Evolutionary conservation across 1,140 invertebrate species (phyloP).

Genomic region (Portunus trituberculatus): DNA sequence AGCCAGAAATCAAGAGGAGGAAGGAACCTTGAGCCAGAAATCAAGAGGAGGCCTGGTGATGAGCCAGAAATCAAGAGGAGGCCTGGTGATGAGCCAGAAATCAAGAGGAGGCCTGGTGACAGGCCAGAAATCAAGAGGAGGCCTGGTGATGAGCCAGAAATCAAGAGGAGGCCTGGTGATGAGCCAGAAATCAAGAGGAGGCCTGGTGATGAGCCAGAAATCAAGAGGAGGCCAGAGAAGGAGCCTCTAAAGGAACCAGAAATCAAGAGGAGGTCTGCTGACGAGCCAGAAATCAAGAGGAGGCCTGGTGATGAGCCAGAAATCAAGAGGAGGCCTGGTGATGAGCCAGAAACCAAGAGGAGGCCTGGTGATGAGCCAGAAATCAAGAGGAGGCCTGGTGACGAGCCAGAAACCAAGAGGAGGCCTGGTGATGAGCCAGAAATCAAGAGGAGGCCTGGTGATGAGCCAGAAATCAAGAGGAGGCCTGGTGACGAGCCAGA

Average conservation of each 20-base stretch:
- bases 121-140: constrained; percentile 16
- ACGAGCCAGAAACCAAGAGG: constrained; percentile 41
- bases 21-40: constrained; percentile 2
- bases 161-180: not conserved
- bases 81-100: constrained; percentile 25
- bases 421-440: constrained; percentile 46
- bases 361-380: not conserved
- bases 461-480: constrained; percentile 8
- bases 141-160: not conserved
- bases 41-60: constrained; percentile 32
- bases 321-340: not conserved
- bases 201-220: not conserved
- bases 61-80: constrained; percentile 25
- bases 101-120: not conserved
- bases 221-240: not conserved
- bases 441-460: constrained; percentile 17
- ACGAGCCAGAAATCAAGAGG: constrained; percentile 5
- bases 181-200: no score
- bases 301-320: not conserved
- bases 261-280: constrained; percentile 40
- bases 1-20: constrained; percentile 38
- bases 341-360: no score
- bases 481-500: not conserved
- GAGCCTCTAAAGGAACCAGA: not conserved
- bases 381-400: not conserved